Evolutionary conservation across 2,888 invertebrate genomes (phyloP).

Genomic region (Celastrina argiolus): DNA sequence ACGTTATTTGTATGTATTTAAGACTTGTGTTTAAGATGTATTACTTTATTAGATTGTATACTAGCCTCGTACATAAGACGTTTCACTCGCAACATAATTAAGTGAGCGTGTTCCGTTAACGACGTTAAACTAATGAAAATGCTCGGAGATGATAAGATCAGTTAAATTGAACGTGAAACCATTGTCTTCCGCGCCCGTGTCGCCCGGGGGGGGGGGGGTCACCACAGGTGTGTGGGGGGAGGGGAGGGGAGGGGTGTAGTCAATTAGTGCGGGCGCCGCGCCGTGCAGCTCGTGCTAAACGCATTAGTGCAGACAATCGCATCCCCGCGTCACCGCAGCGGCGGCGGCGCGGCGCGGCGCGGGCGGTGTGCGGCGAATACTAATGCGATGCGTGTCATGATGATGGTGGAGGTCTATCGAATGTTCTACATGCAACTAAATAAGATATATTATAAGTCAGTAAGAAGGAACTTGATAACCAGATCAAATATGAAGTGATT

Average conservation of each 20-base stretch:
- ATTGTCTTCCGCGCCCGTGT: slow-evolving; percentile 16
- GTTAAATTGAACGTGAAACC: slow-evolving; percentile 19
- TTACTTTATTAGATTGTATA: no score
- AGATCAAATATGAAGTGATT: no score
- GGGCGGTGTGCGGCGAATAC: neutral
- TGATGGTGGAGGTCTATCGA: no score
- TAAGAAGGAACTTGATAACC: no score
- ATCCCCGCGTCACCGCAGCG: neutral
- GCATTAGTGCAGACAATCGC: slow-evolving; percentile 20
- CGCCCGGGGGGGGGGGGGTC: neutral
- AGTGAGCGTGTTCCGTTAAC: neutral
- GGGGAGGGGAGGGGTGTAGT: neutral
- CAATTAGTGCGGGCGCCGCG: slow-evolving; percentile 14
- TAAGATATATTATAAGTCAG: no score
- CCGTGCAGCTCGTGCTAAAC: slow-evolving; percentile 12
- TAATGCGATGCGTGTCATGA: neutral
- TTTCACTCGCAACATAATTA: neutral
- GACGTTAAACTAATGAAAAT: slow-evolving; percentile 8
- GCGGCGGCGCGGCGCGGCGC: neutral
- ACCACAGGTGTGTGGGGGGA: slow-evolving; percentile 1
- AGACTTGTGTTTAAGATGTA: neutral
- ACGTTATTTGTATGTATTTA: no score
- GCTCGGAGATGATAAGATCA: slow-evolving; percentile 12
- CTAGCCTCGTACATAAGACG: neutral
- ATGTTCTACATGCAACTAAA: no score